Evolutionary conservation across 2,797 vertebrate species (phyloP), one percentile per base, ranked within the genome.

Genomic region (Synaphobranchus kaupii): DNA sequence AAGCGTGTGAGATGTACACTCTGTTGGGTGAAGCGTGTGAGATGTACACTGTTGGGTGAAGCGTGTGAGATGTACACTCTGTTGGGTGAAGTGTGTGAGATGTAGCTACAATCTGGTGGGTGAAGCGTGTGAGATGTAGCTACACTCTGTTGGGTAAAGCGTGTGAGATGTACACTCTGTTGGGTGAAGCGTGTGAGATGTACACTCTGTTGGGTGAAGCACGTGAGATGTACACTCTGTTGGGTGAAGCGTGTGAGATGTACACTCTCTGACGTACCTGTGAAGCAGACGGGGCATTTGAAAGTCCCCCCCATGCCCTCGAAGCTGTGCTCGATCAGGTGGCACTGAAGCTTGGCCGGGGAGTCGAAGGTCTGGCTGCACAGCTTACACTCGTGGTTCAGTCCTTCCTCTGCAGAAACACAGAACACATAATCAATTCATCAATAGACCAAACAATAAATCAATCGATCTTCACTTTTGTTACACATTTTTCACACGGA

Each of bases 261-360:
- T 4, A 20, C 85, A 52, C 15, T 44, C 34, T 88, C 31, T 17
- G 31, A 91, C 93, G 15, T 95, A 98, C 98, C 98, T 97, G 97
- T 99, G 92, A 99, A 99, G 95, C 98, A 99, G 93, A 99, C 98
- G 0, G 98, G 98, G 93, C 98, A 99, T 95, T 99, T 99, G 95
- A 99, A 99, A 89, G 98, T 99, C 89, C 98, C 98, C 25, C 98
- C 98, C 98, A 99, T 99, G 89, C 98, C 98, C 95, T 99, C 98
- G 84, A 99, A 99, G 95, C 98, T 99, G 96, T 99, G 98, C 94
- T 99, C 98, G 90, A 99, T 99, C 95, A 99, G 97, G 93, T 99
- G 98, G 93, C 98, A 99, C 93, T 99, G 98, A 86, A 99, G 98
- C 92, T 99, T 99, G 86, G 98, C 98, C 13, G 98, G 98, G 44